Conservation (phyloP, 2,113 vertebrate genomes). For the Vireo altiloquus region DNA sequence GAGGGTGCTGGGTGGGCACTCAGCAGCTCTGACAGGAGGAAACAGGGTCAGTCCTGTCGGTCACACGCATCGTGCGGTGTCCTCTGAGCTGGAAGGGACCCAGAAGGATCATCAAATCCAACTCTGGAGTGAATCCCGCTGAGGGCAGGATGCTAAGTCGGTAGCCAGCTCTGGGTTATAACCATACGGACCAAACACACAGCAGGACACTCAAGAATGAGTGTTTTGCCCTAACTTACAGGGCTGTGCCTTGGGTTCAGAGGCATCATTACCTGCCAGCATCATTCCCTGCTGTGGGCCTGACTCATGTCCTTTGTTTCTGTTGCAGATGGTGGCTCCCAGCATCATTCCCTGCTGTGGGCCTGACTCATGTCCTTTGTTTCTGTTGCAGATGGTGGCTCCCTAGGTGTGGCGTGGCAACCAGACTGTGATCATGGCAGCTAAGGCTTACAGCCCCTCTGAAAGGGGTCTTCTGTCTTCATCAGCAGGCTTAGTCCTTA, state of each 20-base stretch:
- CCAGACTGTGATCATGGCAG: background rate
- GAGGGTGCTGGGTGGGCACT: background rate
- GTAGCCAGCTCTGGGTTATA: too few relatives aligned
- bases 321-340: background rate
- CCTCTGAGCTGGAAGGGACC: too few relatives aligned
- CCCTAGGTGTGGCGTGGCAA: background rate
- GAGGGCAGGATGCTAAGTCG: background rate
- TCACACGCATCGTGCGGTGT: background rate
- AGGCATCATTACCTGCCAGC: rapidly evolving
- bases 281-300: rapidly evolving
- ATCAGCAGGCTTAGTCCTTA: background rate
- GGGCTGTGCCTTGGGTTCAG: background rate
- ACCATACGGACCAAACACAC: rapidly evolving
- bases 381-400: background rate
- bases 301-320: background rate
- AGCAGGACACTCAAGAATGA: rapidly evolving
- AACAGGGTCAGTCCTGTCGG: rapidly evolving
- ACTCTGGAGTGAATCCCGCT: background rate
- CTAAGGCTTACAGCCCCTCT: background rate
- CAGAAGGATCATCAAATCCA: background rate
- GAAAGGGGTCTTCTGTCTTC: background rate
- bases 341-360: rapidly evolving
- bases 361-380: background rate
- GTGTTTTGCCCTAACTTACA: rapidly evolving
- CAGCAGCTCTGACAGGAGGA: background rate